A percentile compares a stretch with the other conserved stretches of the same genome.
Evolutionary conservation across 2,888 invertebrate species (phyloP).

Genomic region (Troglohyphantes excavatus): DNA sequence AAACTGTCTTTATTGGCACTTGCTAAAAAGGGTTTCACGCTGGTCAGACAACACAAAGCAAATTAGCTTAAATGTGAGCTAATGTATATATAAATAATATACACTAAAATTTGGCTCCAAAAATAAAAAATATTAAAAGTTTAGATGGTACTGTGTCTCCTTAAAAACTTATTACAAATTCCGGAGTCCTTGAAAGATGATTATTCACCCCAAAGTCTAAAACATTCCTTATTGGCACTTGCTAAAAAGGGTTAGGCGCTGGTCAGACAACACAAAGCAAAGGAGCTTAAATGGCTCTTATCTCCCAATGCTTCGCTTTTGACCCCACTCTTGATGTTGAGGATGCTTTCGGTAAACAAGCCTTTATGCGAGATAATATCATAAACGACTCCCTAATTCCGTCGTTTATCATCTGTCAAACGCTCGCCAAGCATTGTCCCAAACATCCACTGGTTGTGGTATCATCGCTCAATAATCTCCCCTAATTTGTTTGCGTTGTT

Average conservation of each 20-base stretch:
- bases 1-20: no score
- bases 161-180: no score
- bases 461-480: slow-evolving; percentile 23
- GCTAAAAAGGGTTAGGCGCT: neutral
- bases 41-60: no score
- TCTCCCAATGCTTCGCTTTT: neutral
- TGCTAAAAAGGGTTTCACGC: no score
- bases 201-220: no score
- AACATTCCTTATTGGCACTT: neutral
- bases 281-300: neutral
- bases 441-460: neutral
- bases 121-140: no score
- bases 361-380: slow-evolving; percentile 36
- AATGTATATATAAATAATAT: no score
- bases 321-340: neutral
- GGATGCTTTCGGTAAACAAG: neutral
- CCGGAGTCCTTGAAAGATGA: no score
- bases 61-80: no score
- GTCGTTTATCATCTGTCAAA: slow-evolving; percentile 26
- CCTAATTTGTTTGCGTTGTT: slow-evolving; percentile 4
- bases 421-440: neutral
- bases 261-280: slow-evolving; percentile 11
- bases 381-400: slow-evolving; percentile 28
- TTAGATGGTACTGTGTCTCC: no score
- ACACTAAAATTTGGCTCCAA: no score